Base-by-base conservation (phyloP, 2,888 invertebrate species). In the Antheraea yamamai region DNA sequence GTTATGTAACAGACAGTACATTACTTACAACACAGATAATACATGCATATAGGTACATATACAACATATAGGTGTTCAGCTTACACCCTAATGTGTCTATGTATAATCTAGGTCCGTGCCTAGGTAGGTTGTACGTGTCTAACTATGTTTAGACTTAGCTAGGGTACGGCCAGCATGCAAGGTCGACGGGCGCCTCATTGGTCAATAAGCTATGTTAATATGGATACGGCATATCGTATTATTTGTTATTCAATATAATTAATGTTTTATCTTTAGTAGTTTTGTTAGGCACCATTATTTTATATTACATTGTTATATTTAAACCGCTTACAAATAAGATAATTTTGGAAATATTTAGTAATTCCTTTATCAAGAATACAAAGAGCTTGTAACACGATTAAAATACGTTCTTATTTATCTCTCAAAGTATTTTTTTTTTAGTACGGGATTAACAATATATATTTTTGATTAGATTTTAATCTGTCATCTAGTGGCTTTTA, bases 111-210 rank as follows among this genome's bases (percentile, higher is more conserved):
- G 75, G 73, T 73, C 73, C 73, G 71, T 35, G 78, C 76, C 78
- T 79, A 79, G 77, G 77, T 78, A 77, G 64, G 79, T 77, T 78
- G 79, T 79, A 78, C 75, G 76, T 77, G 78, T 82, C 82, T 83
- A 84, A 83, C 86, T 90, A 88, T 86, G 86, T 88, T 86, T 87
- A 88, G 86, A 82, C 84, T 82, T 84, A 80, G 82, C 84, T 86
- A 87, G 84, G 85, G 84, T 86, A 87, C 86, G 82, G 86, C 80
- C 78, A 81, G 84, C 88, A 85, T 84, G 88, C 94, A 94, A 94
- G 94, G 94, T 91, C 93, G 90, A 82, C 89, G 86, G 92, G 92
- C 93, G 93, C 93, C 92, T 92, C 92, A 89, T 85, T 93, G 91
- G 90, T 89, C 91, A 90, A 85, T 82, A 75, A 76, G 77, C 82